Evolutionary conservation across 2,888 invertebrate genomes (phyloP).

Genomic region (Hemithea aestivaria): DNA sequence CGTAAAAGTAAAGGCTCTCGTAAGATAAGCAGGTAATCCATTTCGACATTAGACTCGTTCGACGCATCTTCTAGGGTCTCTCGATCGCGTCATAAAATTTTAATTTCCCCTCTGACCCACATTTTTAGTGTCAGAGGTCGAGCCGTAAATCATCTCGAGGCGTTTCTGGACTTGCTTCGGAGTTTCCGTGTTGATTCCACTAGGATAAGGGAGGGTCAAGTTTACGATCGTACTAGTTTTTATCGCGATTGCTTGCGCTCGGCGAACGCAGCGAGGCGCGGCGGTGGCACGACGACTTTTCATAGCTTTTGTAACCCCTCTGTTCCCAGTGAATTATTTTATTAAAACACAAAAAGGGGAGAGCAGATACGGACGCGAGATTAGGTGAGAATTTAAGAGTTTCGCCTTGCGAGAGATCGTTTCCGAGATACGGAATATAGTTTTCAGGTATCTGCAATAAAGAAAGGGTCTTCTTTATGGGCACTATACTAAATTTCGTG

Average conservation of each 20-base stretch:
- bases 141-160: conserved; percentile 57
- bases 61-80: conserved; percentile 39
- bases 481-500: conserved; percentile 27
- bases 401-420: conserved; percentile 42
- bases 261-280: conserved; percentile 8
- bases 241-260: conserved; percentile 62
- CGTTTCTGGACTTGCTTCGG: conserved; percentile 38
- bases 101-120: conserved; percentile 59
- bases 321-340: conserved; percentile 62
- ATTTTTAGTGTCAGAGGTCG: conserved; percentile 54
- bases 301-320: conserved; percentile 54
- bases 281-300: conserved; percentile 39
- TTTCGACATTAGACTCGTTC: conserved; percentile 35
- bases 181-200: conserved; percentile 60
- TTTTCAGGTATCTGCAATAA: conserved; percentile 34
- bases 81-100: conserved; percentile 51
- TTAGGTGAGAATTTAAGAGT: conserved; percentile 61
- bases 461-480: conserved; percentile 33
- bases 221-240: conserved; percentile 67
- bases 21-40: conserved; percentile 45
- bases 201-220: conserved; percentile 65
- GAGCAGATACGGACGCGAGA: conserved; percentile 45
- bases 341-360: conserved; percentile 58
- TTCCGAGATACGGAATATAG: conserved; percentile 39
- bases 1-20: conserved; percentile 38